Base-by-base conservation (phyloP, 1,140 invertebrate species). In the Thaumetopoea pityocampa region DNA sequence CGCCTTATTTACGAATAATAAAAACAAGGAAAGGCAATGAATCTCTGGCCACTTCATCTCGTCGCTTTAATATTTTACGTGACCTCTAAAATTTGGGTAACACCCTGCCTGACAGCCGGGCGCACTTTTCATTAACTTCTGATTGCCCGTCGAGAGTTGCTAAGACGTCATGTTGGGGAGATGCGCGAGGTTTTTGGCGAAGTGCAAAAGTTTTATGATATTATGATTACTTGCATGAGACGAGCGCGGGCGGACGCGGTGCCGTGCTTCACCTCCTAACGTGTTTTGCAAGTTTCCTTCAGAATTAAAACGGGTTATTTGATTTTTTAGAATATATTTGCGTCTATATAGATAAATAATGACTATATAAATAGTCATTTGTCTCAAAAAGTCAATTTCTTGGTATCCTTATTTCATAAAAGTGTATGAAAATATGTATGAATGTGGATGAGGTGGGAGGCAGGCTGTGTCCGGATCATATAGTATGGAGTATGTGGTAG, bases 51-150 rank as follows among this genome's bases (percentile, higher is more conserved):
- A 84, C 73, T 81, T 79, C 77, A 81, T 80, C 60, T 69, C 64
- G 67, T 64, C 70, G 73, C 67, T 79, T 83, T 84, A 84, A 84
- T 84, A 84, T 84, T 84, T 82, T 84, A 84, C 80, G 80, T 84
- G 78, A 84, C 80, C 80, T 65, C 72, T 71, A 72, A 84, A 81
- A 80, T 84, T 84, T 77, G 62, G 74, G 67, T 60, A 66, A 54
- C 50, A 63, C 51, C 62, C 50, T 56, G 61, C 48, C 57, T 59
- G 67, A 61, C 60, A 61, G 63, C 35, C 58, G 62, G 55, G 68
- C 64, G 67, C 67, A 76, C 71, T 80, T 79, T 80, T 80, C 80
- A 84, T 84, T 84, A 82, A 82, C 59, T 68, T 77, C 65, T 84
- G 77, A 84, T 82, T 82, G 82, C 74, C 68, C 68, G 47, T 50